These are phyloP conservation scores for Anarrhichthys ocellatus DNA, from an alignment of 2,113 vertebrate genomes.

Conservation along the genomic window DNA sequence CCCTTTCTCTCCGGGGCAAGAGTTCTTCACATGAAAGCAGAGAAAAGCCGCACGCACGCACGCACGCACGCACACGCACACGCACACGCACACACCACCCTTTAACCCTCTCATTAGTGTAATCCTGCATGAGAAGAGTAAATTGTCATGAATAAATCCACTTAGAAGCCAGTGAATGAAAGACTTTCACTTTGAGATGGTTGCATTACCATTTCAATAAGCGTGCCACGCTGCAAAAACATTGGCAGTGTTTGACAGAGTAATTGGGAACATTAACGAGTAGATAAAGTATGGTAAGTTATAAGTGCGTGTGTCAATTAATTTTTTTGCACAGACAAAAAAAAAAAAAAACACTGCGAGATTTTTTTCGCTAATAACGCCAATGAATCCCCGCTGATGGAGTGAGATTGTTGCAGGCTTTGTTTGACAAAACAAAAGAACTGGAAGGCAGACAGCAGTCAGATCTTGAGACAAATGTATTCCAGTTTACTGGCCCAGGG, in stretches of 20 bases:
- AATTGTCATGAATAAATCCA: slow-evolving; percentile 86
- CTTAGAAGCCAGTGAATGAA: slow-evolving; percentile 78
- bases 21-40: slow-evolving; percentile 68
- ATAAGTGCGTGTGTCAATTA: slow-evolving; percentile 55
- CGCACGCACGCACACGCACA: slow-evolving; percentile 34
- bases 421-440: slow-evolving; percentile 72
- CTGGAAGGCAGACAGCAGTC: slow-evolving; percentile 52
- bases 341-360: slow-evolving; percentile 30
- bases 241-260: slow-evolving; percentile 75
- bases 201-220: slow-evolving; percentile 84
- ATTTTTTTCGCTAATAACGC: slow-evolving; percentile 58
- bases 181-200: slow-evolving; percentile 77
- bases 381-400: slow-evolving; percentile 42
- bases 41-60: slow-evolving; percentile 50
- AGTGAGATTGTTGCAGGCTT: slow-evolving; percentile 43
- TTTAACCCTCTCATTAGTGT: slow-evolving; percentile 84
- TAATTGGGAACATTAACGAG: slow-evolving; percentile 82
- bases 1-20: slow-evolving; percentile 64
- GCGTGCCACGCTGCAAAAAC: slow-evolving; percentile 60
- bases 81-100: slow-evolving; percentile 52
- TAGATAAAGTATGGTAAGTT: slow-evolving; percentile 73
- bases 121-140: slow-evolving; percentile 79
- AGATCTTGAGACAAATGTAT: slow-evolving; percentile 74
- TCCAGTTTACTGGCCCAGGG: slow-evolving; percentile 39
- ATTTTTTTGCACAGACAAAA: slow-evolving; percentile 32